A percentile compares a stretch with the other conserved stretches of the same genome.
These are phyloP conservation scores for Balaeniceps rex DNA, from an alignment of 2,113 vertebrate species.

Conservation along the genomic window DNA sequence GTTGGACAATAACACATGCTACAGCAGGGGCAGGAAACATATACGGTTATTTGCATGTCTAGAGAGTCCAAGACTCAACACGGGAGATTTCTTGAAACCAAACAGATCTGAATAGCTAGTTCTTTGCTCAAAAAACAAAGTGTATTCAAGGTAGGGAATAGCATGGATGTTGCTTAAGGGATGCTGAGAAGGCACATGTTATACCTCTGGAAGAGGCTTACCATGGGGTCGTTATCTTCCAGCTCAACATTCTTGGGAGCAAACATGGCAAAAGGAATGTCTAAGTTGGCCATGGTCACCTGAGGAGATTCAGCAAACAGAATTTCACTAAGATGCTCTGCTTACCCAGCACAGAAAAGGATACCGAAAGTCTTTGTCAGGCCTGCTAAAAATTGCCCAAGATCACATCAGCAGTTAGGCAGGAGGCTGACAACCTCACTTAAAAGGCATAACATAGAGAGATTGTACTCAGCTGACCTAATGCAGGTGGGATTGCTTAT, in stretches of 20 bases:
- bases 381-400: background rate
- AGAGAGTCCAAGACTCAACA: background rate
- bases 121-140: background rate
- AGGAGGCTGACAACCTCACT: background rate
- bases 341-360: background rate
- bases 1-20: background rate
- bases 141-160: background rate
- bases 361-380: background rate
- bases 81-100: background rate
- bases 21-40: background rate
- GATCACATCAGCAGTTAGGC: background rate
- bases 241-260: conserved; percentile 87
- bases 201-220: conserved; percentile 65
- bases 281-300: conserved; percentile 89
- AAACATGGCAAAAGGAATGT: conserved; percentile 96
- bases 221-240: conserved; percentile 93
- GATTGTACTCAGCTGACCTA: background rate
- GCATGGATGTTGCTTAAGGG: background rate
- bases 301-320: conserved; percentile 65
- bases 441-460: background rate
- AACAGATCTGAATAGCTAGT: background rate
- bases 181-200: background rate
- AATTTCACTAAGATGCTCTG: conserved; percentile 3
- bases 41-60: background rate
- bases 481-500: background rate